Percentiles rank a stretch among this genome's conserved stretches.
Conservation (phyloP, 2,888 invertebrate genomes). For the Balanococcus diminutus region DNA sequence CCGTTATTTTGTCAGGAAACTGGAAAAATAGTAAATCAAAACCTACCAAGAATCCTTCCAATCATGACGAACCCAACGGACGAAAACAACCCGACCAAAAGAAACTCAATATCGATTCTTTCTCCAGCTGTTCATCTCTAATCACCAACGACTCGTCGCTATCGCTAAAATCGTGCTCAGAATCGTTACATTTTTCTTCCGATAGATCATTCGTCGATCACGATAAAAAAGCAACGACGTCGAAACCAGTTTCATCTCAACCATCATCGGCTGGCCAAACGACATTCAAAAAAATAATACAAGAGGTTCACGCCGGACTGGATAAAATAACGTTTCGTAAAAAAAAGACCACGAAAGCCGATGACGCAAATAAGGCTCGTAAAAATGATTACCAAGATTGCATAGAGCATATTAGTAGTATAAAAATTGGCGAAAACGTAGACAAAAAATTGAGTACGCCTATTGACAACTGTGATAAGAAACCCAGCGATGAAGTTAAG, state of each 20-base stretch:
- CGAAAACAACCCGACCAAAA: neutral
- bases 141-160: neutral
- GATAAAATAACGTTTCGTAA: slow-evolving; percentile 17
- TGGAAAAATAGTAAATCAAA: neutral
- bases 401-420: neutral
- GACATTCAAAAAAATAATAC: neutral
- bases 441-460: neutral
- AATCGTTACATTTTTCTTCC: slow-evolving; percentile 40
- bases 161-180: slow-evolving; percentile 36
- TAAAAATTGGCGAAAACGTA: neutral
- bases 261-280: neutral
- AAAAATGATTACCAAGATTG: slow-evolving; percentile 1
- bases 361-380: neutral
- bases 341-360: neutral
- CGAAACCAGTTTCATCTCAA: neutral
- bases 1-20: neutral
- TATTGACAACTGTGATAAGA: neutral
- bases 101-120: too few relatives aligned
- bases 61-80: neutral
- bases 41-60: neutral
- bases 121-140: neutral
- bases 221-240: neutral
- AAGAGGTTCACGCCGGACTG: slow-evolving; percentile 10
- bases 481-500: neutral
- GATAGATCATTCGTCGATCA: neutral